Evolutionary conservation across 2,797 vertebrate species (phyloP), one percentile per base, ranked within the genome.

Genomic region (Arrhamphus sclerolepis): DNA sequence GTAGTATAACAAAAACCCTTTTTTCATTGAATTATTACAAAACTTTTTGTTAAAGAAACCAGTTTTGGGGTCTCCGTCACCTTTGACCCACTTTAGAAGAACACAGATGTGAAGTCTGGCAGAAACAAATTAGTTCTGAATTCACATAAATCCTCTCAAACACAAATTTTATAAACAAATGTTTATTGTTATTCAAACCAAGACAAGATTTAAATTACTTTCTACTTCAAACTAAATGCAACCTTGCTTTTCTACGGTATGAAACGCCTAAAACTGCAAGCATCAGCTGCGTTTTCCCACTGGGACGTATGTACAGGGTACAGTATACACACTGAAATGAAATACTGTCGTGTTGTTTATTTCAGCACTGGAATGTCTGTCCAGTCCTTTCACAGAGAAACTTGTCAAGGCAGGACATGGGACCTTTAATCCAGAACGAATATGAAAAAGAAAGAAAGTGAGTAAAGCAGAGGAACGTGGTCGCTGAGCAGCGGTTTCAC

Each of bases 361-460:
- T 38, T 85, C 90, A 90, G 72, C 81, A 91, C 78, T 94, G 96
- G 95, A 99, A 98, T 97, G 95, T 91, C 90, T 93, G 91, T 94
- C 91, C 78, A 16, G 77, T 81, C 81, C 76, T 88, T 14, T 8
- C 5, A 14, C 11, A 34, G 31, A 38, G 13, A 38, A 16, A 38
- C 34, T 16, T 38, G 34, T 16, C 34, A 16, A 81, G 82, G 85
- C 77, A 51, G 69, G 53, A 80, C 90, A 41, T 88, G 89, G 91
- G 64, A 90, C 62, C 79, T 55, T 13, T 85, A 87, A 82, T 82
- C 72, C 67, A 80, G 78, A 71, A 84, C 52, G 65, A 67, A 70
- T 17, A 46, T 54, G 22, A 6, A 2, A 13, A 22, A 6, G 7
- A 41, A 11, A 85, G 51, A 66, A 70, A 75, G 75, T 67, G 75